Percentiles rank a stretch among this genome's conserved stretches.
Evolutionary conservation across 2,797 vertebrate species (phyloP).

Genomic region (Diceros bicornis): DNA sequence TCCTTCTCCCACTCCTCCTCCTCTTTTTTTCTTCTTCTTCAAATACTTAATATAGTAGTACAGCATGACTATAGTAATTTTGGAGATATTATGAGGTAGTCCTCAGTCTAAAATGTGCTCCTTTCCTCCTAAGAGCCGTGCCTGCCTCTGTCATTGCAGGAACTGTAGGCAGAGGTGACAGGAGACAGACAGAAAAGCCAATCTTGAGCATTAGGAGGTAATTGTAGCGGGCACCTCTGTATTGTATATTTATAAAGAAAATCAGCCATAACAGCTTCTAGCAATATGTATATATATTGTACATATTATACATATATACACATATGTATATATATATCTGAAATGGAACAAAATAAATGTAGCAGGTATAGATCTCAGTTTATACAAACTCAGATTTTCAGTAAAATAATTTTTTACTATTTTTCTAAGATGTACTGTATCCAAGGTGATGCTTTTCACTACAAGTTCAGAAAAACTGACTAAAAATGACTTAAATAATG

Average conservation of each 20-base stretch:
- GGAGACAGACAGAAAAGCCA: neutral
- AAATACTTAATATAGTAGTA: neutral
- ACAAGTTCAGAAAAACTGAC: neutral
- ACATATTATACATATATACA: too few relatives aligned
- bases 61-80: neutral
- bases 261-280: neutral
- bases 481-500: neutral
- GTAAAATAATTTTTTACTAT: neutral
- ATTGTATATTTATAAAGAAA: slow-evolving; percentile 22
- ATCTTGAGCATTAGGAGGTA: neutral
- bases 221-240: neutral
- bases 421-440: neutral
- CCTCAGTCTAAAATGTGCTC: neutral
- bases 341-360: neutral
- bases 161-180: neutral
- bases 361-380: neutral
- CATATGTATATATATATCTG: too few relatives aligned
- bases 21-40: neutral
- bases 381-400: neutral
- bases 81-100: neutral
- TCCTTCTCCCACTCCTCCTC: neutral
- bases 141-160: neutral
- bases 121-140: neutral
- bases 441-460: neutral
- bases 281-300: neutral